Conservation (phyloP, 2,888 invertebrate species). For the Nematopogon swammerdamellus region DNA sequence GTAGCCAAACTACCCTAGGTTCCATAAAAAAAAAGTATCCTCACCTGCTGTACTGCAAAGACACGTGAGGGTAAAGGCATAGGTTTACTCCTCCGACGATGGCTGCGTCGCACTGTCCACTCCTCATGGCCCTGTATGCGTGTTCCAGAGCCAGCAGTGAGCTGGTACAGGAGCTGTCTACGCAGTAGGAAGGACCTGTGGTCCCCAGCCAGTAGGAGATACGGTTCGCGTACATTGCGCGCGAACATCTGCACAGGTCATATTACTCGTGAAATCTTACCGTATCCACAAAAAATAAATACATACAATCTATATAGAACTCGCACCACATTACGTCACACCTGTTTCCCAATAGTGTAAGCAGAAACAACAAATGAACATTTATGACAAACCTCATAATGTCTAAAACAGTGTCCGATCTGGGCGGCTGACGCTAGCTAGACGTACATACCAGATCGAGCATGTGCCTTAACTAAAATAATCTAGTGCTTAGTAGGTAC, state of each 20-base stretch:
- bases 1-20: too few relatives aligned
- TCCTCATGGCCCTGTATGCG: constrained; percentile 5
- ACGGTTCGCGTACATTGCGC: constrained; percentile 6
- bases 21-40: too few relatives aligned
- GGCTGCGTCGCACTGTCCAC: constrained; percentile 20
- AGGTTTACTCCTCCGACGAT: constrained; percentile 53
- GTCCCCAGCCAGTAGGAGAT: too few relatives aligned
- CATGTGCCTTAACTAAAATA: too few relatives aligned
- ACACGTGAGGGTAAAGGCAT: constrained; percentile 36
- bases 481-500: too few relatives aligned
- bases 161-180: constrained; percentile 7
- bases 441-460: too few relatives aligned
- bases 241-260: constrained; percentile 25
- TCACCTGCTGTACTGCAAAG: constrained; percentile 2
- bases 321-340: too few relatives aligned
- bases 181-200: constrained; percentile 6
- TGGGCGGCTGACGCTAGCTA: too few relatives aligned
- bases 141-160: constrained; percentile 6
- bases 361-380: too few relatives aligned
- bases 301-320: neutral
- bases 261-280: constrained; percentile 50
- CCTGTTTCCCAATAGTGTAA: too few relatives aligned
- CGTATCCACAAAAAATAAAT: neutral
- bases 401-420: too few relatives aligned
- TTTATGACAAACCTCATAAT: too few relatives aligned